Evolutionary conservation across 2,888 invertebrate species (phyloP).

Genomic region (Oscheius sp.): DNA sequence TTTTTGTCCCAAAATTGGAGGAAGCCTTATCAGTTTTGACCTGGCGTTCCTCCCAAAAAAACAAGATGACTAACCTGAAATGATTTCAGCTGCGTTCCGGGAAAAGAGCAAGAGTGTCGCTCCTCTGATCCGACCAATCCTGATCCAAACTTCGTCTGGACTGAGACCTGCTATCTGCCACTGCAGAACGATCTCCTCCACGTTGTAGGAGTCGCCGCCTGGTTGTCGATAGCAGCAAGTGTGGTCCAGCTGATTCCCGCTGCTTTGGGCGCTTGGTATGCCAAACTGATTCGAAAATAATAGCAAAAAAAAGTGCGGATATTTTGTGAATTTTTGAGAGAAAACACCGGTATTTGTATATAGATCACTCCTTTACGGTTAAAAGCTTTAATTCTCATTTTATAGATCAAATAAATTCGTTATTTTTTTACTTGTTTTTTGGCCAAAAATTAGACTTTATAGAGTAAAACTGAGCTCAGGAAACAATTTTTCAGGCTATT

Average conservation of each 20-base stretch:
- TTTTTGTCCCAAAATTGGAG: too few relatives aligned
- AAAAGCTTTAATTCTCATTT: slow-evolving; percentile 13
- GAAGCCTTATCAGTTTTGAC: too few relatives aligned
- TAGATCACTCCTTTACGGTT: slow-evolving; percentile 23
- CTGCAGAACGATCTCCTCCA: slow-evolving; percentile 62
- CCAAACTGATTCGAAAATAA: slow-evolving; percentile 65
- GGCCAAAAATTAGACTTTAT: too few relatives aligned
- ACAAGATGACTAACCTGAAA: background rate
- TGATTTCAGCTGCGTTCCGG: slow-evolving; percentile 47
- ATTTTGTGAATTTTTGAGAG: background rate
- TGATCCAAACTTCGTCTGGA: slow-evolving; percentile 44
- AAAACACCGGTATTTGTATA: slow-evolving; percentile 23
- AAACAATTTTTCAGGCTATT: too few relatives aligned
- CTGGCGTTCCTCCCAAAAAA: too few relatives aligned
- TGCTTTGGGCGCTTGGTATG: slow-evolving; percentile 61
- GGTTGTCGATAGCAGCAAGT: slow-evolving; percentile 62
- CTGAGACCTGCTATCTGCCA: slow-evolving; percentile 64
- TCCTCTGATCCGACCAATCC: slow-evolving; percentile 35
- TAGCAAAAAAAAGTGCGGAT: background rate
- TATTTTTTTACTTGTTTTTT: too few relatives aligned
- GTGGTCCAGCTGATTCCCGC: slow-evolving; percentile 62
- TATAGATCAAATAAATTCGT: background rate
- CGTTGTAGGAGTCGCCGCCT: slow-evolving; percentile 66
- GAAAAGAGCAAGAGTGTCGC: slow-evolving; percentile 36
- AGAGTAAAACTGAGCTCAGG: too few relatives aligned